A percentile compares a stretch with the other conserved stretches of the same genome.
Evolutionary conservation across 2,113 vertebrate genomes (phyloP).

Genomic region (Myiopsitta monachus): DNA sequence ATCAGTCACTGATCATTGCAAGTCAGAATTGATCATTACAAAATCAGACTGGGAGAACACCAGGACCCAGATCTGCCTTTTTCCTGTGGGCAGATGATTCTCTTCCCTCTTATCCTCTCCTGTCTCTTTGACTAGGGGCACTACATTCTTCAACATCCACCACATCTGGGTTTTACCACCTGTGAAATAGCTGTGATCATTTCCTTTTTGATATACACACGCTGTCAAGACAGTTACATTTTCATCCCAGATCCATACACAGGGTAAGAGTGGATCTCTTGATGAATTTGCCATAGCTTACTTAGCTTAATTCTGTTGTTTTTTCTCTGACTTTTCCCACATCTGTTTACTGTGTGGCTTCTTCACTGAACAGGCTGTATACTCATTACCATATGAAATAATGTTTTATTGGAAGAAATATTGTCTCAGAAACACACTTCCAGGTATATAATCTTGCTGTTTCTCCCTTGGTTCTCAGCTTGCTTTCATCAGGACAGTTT

Average conservation of each 20-base stretch:
- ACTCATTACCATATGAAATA: neutral
- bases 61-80: neutral
- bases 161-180: neutral
- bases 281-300: neutral
- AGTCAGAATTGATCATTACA: neutral
- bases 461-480: conserved; percentile 36
- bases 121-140: neutral
- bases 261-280: neutral
- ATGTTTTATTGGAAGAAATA: conserved; percentile 42
- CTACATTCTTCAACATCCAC: neutral
- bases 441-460: neutral
- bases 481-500: conserved; percentile 61
- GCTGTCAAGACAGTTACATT: neutral
- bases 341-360: neutral
- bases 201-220: neutral
- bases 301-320: neutral
- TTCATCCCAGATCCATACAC: neutral
- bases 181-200: neutral
- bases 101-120: neutral
- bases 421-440: neutral
- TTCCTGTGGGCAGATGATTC: neutral
- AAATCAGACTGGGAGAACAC: neutral
- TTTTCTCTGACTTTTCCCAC: neutral
- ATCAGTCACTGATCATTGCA: neutral
- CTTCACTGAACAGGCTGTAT: neutral